Evolutionary conservation across 2,797 vertebrate genomes (phyloP), one percentile per base, ranked within the genome.

Genomic region (Erithacus rubecula): DNA sequence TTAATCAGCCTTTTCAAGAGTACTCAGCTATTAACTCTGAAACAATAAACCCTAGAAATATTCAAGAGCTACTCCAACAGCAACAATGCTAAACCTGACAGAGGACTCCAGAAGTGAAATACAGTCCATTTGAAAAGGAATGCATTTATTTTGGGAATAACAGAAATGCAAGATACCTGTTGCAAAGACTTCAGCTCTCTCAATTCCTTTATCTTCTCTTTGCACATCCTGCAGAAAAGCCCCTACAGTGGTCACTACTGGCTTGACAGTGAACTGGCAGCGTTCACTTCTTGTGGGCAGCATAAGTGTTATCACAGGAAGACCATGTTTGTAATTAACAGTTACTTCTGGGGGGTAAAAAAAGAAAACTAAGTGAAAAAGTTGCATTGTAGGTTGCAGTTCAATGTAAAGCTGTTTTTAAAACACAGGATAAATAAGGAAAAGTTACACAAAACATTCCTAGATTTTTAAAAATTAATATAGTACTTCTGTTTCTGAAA

Each of bases 211-310:
- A 82, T 99, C 99, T 94, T 99, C 99, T 70, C 80, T 97, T 81
- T 97, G 98, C 71, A 99, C 91, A 44, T 99, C 98, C 70, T 89
- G 59, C 52, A 99, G 98, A 92, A 99, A 98, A 14, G 98, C 98
- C 18, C 98, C 98, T 9, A 99, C 98, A 0, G 95, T 99, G 91
- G 98, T 98, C 63, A 98, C 83, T 97, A 98, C 87, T 2, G 99
- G 99, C 87, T 98, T 97, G 56, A 99, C 95, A 49, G 98, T 98
- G 94, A 99, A 99, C 65, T 94, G 98, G 82, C 99, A 99, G 37
- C 98, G 98, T 96, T 99, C 99, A 2, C 96, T 98, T 96, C 99
- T 98, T 79, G 99, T 99, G 6, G 99, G 99, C 93, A 99, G 90
- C 1, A 84, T 98, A 21, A 99, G 97, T 62, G 98, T 98, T 95